Evolutionary conservation across 2,113 vertebrate genomes (phyloP).

Genomic region (Thymallus thymallus): DNA sequence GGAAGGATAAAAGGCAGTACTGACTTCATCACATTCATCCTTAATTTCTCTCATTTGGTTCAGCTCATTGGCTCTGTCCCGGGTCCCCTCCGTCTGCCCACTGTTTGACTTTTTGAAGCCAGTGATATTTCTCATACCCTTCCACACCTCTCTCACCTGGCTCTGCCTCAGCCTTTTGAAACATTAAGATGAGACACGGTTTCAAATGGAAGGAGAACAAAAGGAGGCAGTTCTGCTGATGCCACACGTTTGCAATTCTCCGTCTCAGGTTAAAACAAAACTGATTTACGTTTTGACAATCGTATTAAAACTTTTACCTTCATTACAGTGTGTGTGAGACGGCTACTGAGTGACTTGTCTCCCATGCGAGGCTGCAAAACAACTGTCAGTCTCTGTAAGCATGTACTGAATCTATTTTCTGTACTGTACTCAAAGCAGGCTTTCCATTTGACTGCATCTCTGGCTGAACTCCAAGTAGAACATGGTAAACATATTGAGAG

Average conservation of each 20-base stretch:
- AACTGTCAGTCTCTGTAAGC: background rate
- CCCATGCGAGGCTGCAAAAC: too few species aligned
- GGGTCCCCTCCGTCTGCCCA: too few species aligned
- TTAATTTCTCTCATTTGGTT: constrained; percentile 29
- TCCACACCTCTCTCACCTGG: too few species aligned
- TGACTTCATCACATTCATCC: constrained; percentile 24
- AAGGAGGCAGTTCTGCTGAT: constrained; percentile 29
- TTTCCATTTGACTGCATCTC: background rate
- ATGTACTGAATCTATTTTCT: background rate
- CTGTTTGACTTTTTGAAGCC: too few species aligned
- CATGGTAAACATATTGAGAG: background rate
- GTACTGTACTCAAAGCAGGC: background rate
- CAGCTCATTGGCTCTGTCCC: too few species aligned
- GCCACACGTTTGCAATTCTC: constrained; percentile 39
- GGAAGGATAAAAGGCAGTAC: constrained; percentile 2
- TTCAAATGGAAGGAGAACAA: constrained; percentile 23
- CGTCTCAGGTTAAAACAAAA: constrained; percentile 37
- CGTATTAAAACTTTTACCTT: constrained; percentile 30
- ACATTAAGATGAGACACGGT: constrained; percentile 38
- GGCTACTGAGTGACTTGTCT: background rate
- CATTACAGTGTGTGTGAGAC: constrained; percentile 5
- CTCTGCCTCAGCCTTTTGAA: constrained; percentile 34
- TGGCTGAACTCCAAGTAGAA: background rate
- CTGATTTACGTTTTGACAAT: constrained; percentile 47
- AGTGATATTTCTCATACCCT: too few species aligned